Base-by-base conservation (phyloP, 2,797 vertebrate species). In the Pagetopsis macropterus region DNA sequence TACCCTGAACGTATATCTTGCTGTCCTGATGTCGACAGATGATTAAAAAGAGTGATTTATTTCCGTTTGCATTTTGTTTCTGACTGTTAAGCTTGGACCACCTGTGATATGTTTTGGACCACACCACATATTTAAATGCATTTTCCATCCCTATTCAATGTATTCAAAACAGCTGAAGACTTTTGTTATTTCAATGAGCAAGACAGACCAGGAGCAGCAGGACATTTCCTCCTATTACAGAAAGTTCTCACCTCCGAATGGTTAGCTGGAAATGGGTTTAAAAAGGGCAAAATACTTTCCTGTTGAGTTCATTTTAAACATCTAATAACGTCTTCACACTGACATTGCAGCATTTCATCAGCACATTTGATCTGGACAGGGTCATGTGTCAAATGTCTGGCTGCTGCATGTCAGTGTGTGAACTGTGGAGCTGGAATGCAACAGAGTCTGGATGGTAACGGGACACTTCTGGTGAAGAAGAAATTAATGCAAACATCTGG, bases 231-330 rank as follows among this genome's bases (percentile, higher is more conserved):
- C 86, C 83, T 83, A 87, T 91, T 87, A 87, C 86, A 86, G 72
- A 76, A 84, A 70, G 17, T 67, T 88, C 79, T 88, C 65, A 69
- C 73, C 86, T 88, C 65, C 70, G 68, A 89, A 83, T 60, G 80
- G 81, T 75, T 87, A 65, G 76, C 64, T 89, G 87, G 84, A 88
- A 91, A 89, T 81, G 74, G 73, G 33, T 81, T 88, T 80, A 78
- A 78, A 90, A 88, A 71, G 69, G 72, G 58, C 52, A 72, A 73
- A 93, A 94, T 92, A 91, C 72, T 92, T 95, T 93, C 91, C 94
- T 83, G 60, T 78, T 92, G 91, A 94, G 87, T 92, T 94, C 87
- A 93, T 73, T 66, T 10, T 79, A 52, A 71, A 79, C 74, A 54
- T 85, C 65, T 75, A 87, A 84, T 87, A 86, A 88, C 87, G 77